Evolutionary conservation across 2,888 invertebrate genomes (phyloP).

Genomic region (Cheilosia grossa): DNA sequence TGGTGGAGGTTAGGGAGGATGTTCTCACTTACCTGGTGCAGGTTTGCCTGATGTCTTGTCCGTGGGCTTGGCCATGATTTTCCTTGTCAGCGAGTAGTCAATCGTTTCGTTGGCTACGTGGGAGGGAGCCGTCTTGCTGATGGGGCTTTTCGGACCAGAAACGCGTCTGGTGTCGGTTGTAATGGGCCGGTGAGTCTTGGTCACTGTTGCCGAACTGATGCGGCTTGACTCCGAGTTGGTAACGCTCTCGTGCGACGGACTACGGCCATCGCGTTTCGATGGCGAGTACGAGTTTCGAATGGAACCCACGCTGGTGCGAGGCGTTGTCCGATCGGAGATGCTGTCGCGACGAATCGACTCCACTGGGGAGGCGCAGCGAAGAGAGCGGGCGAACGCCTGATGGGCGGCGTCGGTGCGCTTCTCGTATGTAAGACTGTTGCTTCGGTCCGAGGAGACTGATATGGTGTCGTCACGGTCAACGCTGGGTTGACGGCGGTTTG

Average conservation of each 20-base stretch:
- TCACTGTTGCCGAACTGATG: constrained; percentile 81
- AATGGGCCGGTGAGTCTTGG: constrained; percentile 67
- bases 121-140: constrained; percentile 78
- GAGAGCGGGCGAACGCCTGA: constrained; percentile 89
- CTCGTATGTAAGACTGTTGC: constrained; percentile 75
- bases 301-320: constrained; percentile 81
- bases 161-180: constrained; percentile 74
- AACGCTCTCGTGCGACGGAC: constrained; percentile 82
- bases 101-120: constrained; percentile 79
- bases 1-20: constrained; percentile 2
- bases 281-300: constrained; percentile 76
- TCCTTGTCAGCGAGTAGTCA: constrained; percentile 76
- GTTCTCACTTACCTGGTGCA: constrained; percentile 54
- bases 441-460: constrained; percentile 57
- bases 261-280: constrained; percentile 79
- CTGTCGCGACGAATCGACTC: constrained; percentile 85
- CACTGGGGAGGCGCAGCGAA: constrained; percentile 87
- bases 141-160: constrained; percentile 78
- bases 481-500: constrained; percentile 34
- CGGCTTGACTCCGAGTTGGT: constrained; percentile 81
- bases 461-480: constrained; percentile 62
- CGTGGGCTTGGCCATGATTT: constrained; percentile 53
- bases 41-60: constrained; percentile 73
- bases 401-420: constrained; percentile 87
- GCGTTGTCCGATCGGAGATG: constrained; percentile 77